Base-by-base conservation (phyloP, 2,797 vertebrate species). In the Danio albolineatus region DNA sequence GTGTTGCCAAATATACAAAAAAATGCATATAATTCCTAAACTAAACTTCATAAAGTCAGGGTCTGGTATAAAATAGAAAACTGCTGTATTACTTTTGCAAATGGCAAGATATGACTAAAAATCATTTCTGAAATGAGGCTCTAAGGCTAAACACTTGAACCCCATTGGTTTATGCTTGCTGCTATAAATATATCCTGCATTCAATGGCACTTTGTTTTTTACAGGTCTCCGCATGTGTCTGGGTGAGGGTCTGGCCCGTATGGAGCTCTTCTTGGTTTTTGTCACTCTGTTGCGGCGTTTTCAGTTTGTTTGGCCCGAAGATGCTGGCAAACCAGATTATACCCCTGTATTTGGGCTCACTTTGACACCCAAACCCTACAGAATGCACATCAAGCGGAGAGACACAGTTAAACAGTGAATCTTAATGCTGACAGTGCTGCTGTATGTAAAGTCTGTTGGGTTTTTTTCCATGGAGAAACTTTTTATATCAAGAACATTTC, bases 201-300 rank as follows among this genome's bases (percentile, higher is more conserved):
- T n/a, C n/a, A n/a, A n/a, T n/a, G n/a, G 28, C 28, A 28, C 28
- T 28, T 28, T 28, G 28, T 28, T 28, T 28, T n/a, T n/a, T 28
- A 1, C 76, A 94, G 93, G 93, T 57, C 85, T 89, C 49, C 89
- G 92, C 10, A 91, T 28, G 28, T 28, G 28, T 28, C 28, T 28
- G 28, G 28, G 28, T 28, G 28, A 93, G 57, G 71, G 89, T 79
- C 82, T 94, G 82, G 92, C 93, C n/a, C 92, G 91, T 16, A 93
- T 93, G 91, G 92, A 94, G 86, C 91, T 94, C 51, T 93, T 93
- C 86, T 83, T 94, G 76, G 84, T 93, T 53, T 57, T 78, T 1
- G 92, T 91, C 43, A 92, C 82, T 43, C 44, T 85, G 60, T 12
- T 85, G 48, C 79, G 49, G 7, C 57, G 49, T 6, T 86, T 84